These are phyloP conservation scores for Ferrisia virgata DNA, from an alignment of 2,888 invertebrate genomes.

Conservation along the genomic window DNA sequence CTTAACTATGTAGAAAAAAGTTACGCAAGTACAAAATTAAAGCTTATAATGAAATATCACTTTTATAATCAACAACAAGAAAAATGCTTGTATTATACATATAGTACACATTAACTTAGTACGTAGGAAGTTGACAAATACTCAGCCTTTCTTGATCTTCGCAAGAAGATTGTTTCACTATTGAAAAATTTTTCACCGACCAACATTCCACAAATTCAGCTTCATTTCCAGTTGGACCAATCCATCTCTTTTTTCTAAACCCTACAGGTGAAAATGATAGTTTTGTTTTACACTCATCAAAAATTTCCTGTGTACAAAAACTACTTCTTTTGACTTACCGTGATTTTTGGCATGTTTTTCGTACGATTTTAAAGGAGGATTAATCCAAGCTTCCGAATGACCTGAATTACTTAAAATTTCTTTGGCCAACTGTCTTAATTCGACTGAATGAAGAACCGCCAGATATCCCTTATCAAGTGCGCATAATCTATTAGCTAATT, in stretches of 20 bases:
- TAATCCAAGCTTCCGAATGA: slow-evolving; percentile 28
- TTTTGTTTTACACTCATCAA: too few species aligned
- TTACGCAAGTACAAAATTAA: not conserved
- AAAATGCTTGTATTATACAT: not conserved
- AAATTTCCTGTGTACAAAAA: too few species aligned
- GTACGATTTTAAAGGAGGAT: not conserved
- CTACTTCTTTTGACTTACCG: too few species aligned
- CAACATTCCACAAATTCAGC: not conserved
- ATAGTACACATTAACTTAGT: not conserved
- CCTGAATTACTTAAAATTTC: not conserved
- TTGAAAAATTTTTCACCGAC: not conserved
- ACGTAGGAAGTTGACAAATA: slow-evolving; percentile 42
- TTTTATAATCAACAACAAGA: not conserved
- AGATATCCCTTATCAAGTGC: slow-evolving; percentile 22
- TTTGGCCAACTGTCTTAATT: slow-evolving; percentile 9
- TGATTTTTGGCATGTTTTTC: slow-evolving; percentile 26
- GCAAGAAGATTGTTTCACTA: not conserved
- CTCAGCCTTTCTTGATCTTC: not conserved
- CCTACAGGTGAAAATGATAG: too few species aligned
- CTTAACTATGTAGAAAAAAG: not conserved
- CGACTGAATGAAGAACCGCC: not conserved
- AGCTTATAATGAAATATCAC: not conserved
- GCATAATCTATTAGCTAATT: not conserved
- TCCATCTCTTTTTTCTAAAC: not conserved
- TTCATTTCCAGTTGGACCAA: not conserved